Evolutionary conservation across 2,888 invertebrate genomes (phyloP).

Genomic region (Pristionchus arcanus): DNA sequence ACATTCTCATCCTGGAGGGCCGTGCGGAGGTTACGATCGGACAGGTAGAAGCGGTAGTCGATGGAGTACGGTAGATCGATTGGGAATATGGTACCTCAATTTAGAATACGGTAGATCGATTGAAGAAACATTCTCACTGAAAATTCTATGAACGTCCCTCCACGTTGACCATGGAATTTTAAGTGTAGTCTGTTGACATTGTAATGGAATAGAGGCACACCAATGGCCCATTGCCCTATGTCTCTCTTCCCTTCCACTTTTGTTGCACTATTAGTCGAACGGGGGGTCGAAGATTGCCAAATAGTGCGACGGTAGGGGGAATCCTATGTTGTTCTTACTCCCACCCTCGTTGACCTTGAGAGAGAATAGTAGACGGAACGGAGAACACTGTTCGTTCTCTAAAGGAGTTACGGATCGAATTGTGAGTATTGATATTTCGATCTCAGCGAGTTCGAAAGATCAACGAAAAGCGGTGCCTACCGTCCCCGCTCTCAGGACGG

Average conservation of each 20-base stretch:
- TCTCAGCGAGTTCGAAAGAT: background rate
- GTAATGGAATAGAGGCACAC: background rate
- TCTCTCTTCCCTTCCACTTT: background rate
- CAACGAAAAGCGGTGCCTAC: too few species aligned
- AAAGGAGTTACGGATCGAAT: background rate
- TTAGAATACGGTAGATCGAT: background rate
- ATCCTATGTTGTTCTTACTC: too few species aligned
- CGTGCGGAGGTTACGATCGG: slow-evolving; percentile 50
- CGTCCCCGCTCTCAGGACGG: too few species aligned
- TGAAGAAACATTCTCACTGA: background rate
- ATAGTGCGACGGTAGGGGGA: too few species aligned
- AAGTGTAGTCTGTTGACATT: background rate
- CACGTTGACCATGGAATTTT: background rate
- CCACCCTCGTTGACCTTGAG: background rate
- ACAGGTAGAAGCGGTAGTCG: slow-evolving; percentile 40
- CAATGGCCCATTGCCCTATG: background rate
- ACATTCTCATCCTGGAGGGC: slow-evolving; percentile 54
- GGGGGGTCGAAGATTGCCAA: too few species aligned
- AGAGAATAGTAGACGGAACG: background rate
- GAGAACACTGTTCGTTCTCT: background rate
- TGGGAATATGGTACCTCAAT: too few species aligned
- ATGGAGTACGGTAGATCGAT: background rate
- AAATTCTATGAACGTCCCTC: background rate
- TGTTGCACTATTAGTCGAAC: too few species aligned
- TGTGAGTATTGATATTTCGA: background rate